phyloP scores from a whole-genome alignment of 2,888 invertebrate species.

The Caenorhabditis sp. region DNA sequence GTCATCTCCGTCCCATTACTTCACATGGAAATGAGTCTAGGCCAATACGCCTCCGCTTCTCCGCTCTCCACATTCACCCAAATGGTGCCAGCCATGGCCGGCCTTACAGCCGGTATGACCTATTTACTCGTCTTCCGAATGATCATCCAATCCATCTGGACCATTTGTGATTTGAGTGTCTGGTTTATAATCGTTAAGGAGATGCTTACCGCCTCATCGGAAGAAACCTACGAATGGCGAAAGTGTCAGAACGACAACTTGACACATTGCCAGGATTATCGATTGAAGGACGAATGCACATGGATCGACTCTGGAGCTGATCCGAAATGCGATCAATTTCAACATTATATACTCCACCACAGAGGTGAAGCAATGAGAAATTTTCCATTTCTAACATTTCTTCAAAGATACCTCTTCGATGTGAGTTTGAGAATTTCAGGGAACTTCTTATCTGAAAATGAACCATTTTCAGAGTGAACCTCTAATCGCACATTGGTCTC shows the following conservation, averaged over 20 bases:
- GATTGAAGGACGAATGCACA: constrained; percentile 10
- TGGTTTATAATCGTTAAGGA: not conserved
- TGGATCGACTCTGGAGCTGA: constrained; percentile 2
- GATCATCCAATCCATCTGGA: constrained; percentile 14
- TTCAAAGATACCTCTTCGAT: constrained; percentile 12
- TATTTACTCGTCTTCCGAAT: constrained; percentile 31
- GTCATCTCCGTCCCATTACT: constrained; percentile 44
- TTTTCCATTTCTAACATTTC: constrained; percentile 26
- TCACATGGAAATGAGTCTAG: constrained; percentile 50
- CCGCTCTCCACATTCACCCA: constrained; percentile 35
- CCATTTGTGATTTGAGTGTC: constrained; percentile 17
- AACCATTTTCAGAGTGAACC: not conserved
- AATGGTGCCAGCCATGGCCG: constrained; percentile 41
- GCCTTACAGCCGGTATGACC: constrained; percentile 37
- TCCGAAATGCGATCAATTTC: constrained; percentile 15
- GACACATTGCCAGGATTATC: constrained; percentile 15
- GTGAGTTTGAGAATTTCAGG: constrained; percentile 1
- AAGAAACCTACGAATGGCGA: not conserved
- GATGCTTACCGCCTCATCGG: not conserved
- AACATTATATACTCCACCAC: constrained; percentile 7
- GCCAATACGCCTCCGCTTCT: constrained; percentile 48
- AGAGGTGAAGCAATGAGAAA: constrained; percentile 14
- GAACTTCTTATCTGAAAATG: not conserved
- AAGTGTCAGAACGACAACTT: not conserved
- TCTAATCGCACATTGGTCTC: constrained; percentile 4